Evolutionary conservation across 2,113 vertebrate species (phyloP).

Genomic region (Hemicordylus capensis): DNA sequence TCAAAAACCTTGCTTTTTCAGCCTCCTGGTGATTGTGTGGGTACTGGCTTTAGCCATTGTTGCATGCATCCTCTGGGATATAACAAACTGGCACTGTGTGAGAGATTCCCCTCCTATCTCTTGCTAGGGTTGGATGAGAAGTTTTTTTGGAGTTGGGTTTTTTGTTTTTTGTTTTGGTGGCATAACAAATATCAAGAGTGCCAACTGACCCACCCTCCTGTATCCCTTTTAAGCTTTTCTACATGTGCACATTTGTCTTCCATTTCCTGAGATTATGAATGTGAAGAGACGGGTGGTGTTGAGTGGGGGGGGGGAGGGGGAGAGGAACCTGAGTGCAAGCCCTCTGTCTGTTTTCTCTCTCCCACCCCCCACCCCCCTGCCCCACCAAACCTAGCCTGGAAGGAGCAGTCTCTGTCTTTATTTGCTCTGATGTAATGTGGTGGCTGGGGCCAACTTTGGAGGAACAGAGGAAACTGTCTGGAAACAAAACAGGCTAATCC

Average conservation of each 20-base stretch:
- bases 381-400: neutral
- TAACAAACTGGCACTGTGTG: neutral
- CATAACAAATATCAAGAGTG: neutral
- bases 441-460: slow-evolving; percentile 3
- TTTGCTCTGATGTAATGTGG: slow-evolving; percentile 24
- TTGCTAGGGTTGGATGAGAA: neutral
- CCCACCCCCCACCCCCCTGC: neutral
- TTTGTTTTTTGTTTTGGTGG: no score
- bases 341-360: neutral
- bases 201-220: neutral
- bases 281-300: no score
- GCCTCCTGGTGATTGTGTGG: neutral
- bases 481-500: neutral
- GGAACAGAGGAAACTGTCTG: slow-evolving; percentile 2
- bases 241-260: neutral
- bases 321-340: neutral
- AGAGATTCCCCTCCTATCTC: neutral
- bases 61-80: neutral
- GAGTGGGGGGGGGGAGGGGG: no score
- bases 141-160: neutral
- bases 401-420: slow-evolving; percentile 4
- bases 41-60: neutral
- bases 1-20: neutral
- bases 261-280: neutral
- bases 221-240: neutral